Evolutionary conservation across 2,888 invertebrate species (phyloP).

Genomic region (Escarpia spicata): DNA sequence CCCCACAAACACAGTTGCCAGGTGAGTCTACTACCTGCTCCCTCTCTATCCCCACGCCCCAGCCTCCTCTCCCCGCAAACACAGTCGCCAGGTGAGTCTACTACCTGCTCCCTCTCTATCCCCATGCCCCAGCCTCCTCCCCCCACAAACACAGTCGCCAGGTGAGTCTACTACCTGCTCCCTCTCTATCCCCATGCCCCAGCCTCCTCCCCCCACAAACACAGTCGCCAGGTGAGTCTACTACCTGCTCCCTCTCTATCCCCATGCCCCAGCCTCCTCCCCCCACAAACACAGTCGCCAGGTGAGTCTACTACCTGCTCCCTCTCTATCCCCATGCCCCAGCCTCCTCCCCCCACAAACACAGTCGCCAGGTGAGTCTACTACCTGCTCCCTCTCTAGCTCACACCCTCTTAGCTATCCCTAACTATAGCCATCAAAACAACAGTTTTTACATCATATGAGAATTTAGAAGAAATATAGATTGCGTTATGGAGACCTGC

Average conservation of each 20-base stretch:
- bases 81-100: no score
- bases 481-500: no score
- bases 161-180: background rate
- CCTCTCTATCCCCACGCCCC: background rate
- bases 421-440: background rate
- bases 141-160: background rate
- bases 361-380: no score
- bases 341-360: background rate
- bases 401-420: background rate
- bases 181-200: background rate
- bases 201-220: background rate
- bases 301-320: background rate
- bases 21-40: no score
- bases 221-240: no score
- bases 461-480: no score
- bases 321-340: background rate
- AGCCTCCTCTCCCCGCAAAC: background rate
- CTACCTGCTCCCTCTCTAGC: no score
- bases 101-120: no score
- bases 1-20: background rate
- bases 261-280: background rate
- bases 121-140: background rate
- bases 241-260: background rate
- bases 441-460: no score
- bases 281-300: background rate